Evolutionary conservation across 2,113 vertebrate genomes (phyloP), one percentile per base, ranked within the genome.

Genomic region (Nycticorax nycticorax): DNA sequence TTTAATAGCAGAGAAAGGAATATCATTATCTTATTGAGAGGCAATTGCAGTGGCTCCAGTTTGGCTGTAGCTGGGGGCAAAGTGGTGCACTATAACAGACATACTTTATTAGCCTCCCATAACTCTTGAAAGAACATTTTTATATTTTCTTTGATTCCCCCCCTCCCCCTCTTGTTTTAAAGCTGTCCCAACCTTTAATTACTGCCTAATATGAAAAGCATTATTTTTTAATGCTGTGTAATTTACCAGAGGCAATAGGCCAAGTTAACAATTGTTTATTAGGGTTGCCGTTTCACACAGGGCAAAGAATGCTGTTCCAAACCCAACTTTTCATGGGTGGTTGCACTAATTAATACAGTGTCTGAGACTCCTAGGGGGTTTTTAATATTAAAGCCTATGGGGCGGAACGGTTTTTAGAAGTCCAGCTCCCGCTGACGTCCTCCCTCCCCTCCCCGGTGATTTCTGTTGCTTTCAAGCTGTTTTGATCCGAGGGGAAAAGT

Each of bases 1-100:
- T 98, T 98, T 98, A 98, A 98, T 98, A 98, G 98, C 98, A 98
- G 98, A 98, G 98, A 98, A 98, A 98, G 98, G 98, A 99, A 99
- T 99, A 98, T 98, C 98, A 99, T 99, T 99, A 98, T 99, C 98
- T 99, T 98, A 98, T 98, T 98, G 98, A 98, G 97, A 98, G 98
- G 98, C 98, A 98, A 98, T 98, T 98, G 98, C 98, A 97, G 98
- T 93, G 98, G 98, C 98, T 99, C 98, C 98, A 98, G 98, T 97
- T 96, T 98, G 98, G 98, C 98, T 98, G 98, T 98, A 98, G 98
- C 98, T 98, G 90, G 98, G 98, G 98, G 98, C 98, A 98, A 99
- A 98, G 98, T 96, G 98, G 96, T 98, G 97, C 97, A 88, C 98
- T 97, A 97, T 97, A 98, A 98, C 98, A 98, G 98, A 98, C 98